Conservation (phyloP, 2,797 vertebrate species). For the Fratercula arctica region DNA sequence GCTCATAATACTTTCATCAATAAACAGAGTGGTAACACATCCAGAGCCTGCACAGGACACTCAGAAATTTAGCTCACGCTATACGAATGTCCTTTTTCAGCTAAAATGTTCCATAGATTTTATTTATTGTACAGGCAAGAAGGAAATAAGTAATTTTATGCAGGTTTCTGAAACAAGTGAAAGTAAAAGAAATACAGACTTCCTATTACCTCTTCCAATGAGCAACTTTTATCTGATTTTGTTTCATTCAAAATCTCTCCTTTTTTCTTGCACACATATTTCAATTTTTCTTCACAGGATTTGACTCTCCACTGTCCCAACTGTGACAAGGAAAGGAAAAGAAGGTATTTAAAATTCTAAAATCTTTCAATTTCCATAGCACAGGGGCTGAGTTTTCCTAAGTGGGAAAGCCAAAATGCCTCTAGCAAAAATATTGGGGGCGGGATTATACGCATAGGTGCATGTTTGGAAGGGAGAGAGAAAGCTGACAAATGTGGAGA, state of each 20-base stretch:
- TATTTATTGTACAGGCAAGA: not conserved
- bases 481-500: not conserved
- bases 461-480: not conserved
- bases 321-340: slow-evolving; percentile 59
- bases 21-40: not conserved
- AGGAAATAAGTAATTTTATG: not conserved
- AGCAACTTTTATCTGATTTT: slow-evolving; percentile 73
- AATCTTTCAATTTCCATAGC: not conserved
- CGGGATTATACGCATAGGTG: not conserved
- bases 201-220: slow-evolving; percentile 77
- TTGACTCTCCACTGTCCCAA: slow-evolving; percentile 84
- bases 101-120: not conserved
- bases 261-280: slow-evolving; percentile 89
- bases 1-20: not conserved
- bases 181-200: not conserved
- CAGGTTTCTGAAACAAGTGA: not conserved
- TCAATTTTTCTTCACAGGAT: slow-evolving; percentile 77
- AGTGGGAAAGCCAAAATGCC: not conserved
- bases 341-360: not conserved
- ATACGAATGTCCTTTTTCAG: not conserved
- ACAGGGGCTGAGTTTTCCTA: not conserved
- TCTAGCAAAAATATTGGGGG: not conserved
- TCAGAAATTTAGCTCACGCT: not conserved
- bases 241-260: slow-evolving; percentile 79
- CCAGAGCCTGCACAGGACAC: not conserved